Percentiles rank a stretch among this genome's conserved stretches.
Conservation (phyloP, 37 sponge, comb jelly and placozoan species). For the Dysidea cf. avara region DNA sequence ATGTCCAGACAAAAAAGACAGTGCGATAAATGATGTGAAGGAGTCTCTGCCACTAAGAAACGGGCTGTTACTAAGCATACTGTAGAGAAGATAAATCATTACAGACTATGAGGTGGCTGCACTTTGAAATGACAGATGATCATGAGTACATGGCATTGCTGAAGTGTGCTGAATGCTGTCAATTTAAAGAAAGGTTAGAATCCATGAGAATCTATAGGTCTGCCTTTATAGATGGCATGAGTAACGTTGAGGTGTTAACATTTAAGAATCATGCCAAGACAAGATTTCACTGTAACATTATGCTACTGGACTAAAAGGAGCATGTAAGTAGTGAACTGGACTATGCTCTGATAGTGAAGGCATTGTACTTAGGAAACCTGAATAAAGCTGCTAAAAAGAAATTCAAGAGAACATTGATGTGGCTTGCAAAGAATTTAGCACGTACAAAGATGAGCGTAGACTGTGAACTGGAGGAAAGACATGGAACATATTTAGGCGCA, state of each 20-base stretch:
- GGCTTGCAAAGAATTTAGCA: conserved; percentile 41
- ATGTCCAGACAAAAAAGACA: no score
- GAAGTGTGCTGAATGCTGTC: conserved; percentile 40
- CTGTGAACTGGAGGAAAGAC: conserved; percentile 31
- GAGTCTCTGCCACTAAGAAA: no score
- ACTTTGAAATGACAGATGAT: no score
- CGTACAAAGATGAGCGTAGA: conserved; percentile 42
- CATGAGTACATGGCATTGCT: conserved; percentile 26
- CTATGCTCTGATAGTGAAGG: conserved; percentile 23
- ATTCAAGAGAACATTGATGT: conserved; percentile 41
- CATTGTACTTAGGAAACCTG: conserved; percentile 22
- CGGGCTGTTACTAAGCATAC: no score
- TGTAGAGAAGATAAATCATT: no score
- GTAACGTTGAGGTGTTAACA: conserved; percentile 24
- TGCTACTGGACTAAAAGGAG: conserved; percentile 31
- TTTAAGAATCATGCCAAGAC: conserved; percentile 9
- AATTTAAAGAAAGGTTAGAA: conserved; percentile 18
- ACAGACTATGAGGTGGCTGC: no score
- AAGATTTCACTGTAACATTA: no score
- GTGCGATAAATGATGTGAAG: no score
- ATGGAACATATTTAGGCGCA: conserved; percentile 32
- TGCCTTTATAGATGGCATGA: conserved; percentile 42
- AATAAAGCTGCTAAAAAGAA: conserved; percentile 22
- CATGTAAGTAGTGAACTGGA: conserved; percentile 5
- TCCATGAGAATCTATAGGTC: conserved; percentile 27